Conservation (phyloP, 2,113 vertebrate genomes). For the Saccopteryx leptura region DNA sequence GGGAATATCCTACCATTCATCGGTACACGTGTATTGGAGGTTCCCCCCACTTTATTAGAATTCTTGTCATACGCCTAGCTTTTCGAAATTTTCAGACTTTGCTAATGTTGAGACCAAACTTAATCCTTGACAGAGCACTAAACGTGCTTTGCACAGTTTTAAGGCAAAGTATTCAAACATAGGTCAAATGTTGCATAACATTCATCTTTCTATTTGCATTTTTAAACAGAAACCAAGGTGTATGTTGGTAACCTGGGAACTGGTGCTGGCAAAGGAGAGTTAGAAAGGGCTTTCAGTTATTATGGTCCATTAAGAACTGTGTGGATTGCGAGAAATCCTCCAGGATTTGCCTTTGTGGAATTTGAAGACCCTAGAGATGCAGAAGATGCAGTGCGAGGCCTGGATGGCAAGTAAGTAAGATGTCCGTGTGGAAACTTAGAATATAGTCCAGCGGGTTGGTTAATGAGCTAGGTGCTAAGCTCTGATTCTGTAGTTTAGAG, state of each 20-base stretch:
- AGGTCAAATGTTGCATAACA: background rate
- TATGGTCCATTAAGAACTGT: constrained; percentile 94
- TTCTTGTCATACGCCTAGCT: background rate
- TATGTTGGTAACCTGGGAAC: constrained; percentile 95
- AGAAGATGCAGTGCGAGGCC: constrained; percentile 91
- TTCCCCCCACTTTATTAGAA: background rate
- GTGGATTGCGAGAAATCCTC: constrained; percentile 95
- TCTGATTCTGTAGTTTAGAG: background rate
- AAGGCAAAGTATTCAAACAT: background rate
- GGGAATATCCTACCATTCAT: background rate
- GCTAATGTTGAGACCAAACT: background rate
- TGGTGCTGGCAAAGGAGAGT: constrained; percentile 93
- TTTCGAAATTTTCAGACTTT: background rate
- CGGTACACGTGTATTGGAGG: background rate
- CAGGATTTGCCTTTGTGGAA: constrained; percentile 94
- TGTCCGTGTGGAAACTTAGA: background rate
- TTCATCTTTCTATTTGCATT: constrained; percentile 40
- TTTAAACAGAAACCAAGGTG: constrained; percentile 92
- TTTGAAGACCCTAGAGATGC: constrained; percentile 93
- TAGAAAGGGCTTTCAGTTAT: constrained; percentile 94
- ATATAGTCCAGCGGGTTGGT: background rate
- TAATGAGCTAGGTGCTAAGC: background rate
- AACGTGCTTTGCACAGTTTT: background rate
- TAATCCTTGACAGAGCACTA: background rate
- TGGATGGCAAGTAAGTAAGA: constrained; percentile 93